A percentile compares a stretch with the other conserved stretches of the same genome.
phyloP scores from a whole-genome alignment of 2,888 invertebrate genomes.

The Athalia cordata region DNA sequence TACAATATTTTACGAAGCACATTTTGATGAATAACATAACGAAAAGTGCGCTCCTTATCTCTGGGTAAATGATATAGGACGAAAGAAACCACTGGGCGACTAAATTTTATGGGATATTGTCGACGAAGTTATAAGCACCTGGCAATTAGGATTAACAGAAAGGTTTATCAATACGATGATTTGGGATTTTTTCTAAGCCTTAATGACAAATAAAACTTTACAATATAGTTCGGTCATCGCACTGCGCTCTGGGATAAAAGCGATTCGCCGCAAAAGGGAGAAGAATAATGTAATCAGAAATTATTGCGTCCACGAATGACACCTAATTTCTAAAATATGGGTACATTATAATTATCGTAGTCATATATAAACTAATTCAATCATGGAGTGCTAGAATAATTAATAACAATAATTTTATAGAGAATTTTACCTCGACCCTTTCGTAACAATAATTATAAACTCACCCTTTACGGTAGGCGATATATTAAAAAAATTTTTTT shows the following conservation, averaged over 20 bases:
- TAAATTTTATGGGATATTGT: not conserved
- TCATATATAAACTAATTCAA: conserved; percentile 9
- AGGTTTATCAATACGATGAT: no score
- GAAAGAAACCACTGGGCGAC: not conserved
- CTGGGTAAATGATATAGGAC: not conserved
- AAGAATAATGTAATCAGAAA: not conserved
- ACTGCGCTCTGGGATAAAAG: not conserved
- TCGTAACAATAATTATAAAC: conserved; percentile 40
- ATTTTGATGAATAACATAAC: conserved; percentile 22
- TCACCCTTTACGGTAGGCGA: conserved; percentile 32
- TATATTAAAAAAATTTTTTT: conserved; percentile 18
- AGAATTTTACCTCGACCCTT: conserved; percentile 42
- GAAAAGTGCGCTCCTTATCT: not conserved
- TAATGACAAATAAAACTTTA: not conserved
- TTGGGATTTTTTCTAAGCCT: no score
- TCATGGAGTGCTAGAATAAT: conserved; percentile 22
- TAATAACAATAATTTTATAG: conserved; percentile 35
- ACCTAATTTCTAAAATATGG: conserved; percentile 16
- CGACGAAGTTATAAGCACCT: no score
- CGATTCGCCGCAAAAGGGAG: not conserved
- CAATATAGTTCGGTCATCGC: not conserved
- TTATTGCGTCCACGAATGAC: conserved; percentile 2
- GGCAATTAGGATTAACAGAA: no score
- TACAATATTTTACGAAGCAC: conserved; percentile 9
- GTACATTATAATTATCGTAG: conserved; percentile 1